These are phyloP conservation scores for Sinhomidia bicolor DNA, from an alignment of 2,888 invertebrate species.

Conservation along the genomic window DNA sequence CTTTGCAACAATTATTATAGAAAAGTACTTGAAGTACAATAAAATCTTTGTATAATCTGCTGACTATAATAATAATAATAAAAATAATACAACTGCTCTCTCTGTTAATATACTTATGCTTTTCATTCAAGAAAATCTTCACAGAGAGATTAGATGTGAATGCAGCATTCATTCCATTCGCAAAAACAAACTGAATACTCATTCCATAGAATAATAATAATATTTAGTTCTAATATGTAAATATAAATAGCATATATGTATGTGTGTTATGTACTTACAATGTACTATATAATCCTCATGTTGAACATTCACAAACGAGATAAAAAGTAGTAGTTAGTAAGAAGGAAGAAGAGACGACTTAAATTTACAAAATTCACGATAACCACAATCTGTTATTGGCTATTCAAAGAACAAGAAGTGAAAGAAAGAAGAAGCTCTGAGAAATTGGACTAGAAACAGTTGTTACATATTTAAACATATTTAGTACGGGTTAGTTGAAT, in stretches of 20 bases:
- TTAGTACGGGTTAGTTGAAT: not conserved
- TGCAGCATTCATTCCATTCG: not conserved
- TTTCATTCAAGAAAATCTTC: not conserved
- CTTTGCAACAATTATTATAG: not conserved
- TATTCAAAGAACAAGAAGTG: slow-evolving; percentile 56
- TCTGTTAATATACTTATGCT: not conserved
- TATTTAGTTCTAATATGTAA: not conserved
- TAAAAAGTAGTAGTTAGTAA: not conserved
- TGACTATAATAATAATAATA: not conserved
- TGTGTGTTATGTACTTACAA: not conserved
- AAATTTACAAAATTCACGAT: slow-evolving; percentile 22
- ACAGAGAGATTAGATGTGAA: not conserved
- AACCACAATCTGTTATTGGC: slow-evolving; percentile 40
- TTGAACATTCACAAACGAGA: not conserved
- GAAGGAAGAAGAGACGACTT: not conserved
- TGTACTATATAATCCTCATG: not conserved
- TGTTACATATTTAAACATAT: not conserved
- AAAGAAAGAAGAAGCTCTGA: slow-evolving; percentile 42
- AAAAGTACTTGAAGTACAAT: no score
- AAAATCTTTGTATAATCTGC: no score
- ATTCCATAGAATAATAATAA: not conserved
- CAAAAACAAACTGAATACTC: not conserved
- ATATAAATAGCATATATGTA: not conserved
- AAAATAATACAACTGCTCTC: not conserved
- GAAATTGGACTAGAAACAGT: slow-evolving; percentile 24